Evolutionary conservation across 2,888 invertebrate species (phyloP).

Genomic region (Chirona hameri): DNA sequence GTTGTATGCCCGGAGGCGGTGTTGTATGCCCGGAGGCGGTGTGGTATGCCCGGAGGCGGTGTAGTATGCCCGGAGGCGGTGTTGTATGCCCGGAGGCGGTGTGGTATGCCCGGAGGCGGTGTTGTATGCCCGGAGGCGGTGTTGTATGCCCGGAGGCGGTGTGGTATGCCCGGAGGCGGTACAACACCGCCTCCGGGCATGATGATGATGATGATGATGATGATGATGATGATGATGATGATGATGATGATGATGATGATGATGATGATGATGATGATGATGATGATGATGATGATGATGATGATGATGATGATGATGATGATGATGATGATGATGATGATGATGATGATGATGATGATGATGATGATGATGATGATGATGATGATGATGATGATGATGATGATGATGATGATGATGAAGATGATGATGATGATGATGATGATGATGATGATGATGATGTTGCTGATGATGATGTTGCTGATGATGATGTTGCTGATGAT

Average conservation of each 20-base stretch:
- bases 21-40: too few relatives aligned
- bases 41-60: too few relatives aligned
- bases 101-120: too few relatives aligned
- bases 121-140: too few relatives aligned
- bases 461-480: too few relatives aligned
- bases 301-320: slow-evolving; percentile 22
- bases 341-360: slow-evolving; percentile 10
- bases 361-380: slow-evolving; percentile 22
- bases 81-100: too few relatives aligned
- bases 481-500: too few relatives aligned
- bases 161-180: too few relatives aligned
- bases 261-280: slow-evolving; percentile 22
- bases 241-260: slow-evolving; percentile 9
- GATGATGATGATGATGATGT: too few relatives aligned
- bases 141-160: too few relatives aligned
- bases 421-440: slow-evolving; percentile 22
- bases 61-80: too few relatives aligned
- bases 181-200: background rate
- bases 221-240: slow-evolving; percentile 22
- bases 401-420: slow-evolving; percentile 10
- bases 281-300: slow-evolving; percentile 22
- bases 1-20: too few relatives aligned
- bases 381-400: slow-evolving; percentile 22
- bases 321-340: slow-evolving; percentile 22
- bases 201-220: slow-evolving; percentile 1